Conservation (phyloP, 2,113 vertebrate species). For the Galeopterus variegatus region DNA sequence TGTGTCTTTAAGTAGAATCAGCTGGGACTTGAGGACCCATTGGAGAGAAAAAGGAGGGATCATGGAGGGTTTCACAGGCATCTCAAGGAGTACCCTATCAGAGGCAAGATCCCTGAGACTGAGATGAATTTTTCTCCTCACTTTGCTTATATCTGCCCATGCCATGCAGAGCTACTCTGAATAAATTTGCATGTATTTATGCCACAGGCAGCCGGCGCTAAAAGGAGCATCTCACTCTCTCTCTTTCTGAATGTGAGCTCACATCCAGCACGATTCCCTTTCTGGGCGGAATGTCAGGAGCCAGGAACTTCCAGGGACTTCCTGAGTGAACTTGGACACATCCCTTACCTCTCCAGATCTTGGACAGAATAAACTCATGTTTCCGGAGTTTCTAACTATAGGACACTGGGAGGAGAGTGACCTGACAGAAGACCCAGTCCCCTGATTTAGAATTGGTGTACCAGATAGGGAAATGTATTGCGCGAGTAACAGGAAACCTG, state of each 20-base stretch:
- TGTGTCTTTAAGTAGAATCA: conserved; percentile 1
- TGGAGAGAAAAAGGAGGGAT: neutral
- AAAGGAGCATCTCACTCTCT: conserved; percentile 69
- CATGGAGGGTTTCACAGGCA: neutral
- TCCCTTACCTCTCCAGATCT: neutral
- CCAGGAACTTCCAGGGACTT: neutral
- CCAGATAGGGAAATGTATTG: neutral
- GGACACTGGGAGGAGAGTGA: too few relatives aligned
- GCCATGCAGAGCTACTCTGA: conserved; percentile 73
- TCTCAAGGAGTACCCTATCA: conserved; percentile 8
- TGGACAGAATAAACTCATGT: neutral
- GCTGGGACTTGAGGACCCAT: neutral
- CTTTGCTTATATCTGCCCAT: conserved; percentile 68
- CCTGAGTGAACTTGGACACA: neutral
- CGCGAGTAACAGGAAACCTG: neutral
- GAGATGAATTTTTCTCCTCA: conserved; percentile 63
- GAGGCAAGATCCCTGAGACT: conserved; percentile 45
- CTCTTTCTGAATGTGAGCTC: neutral
- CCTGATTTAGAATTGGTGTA: neutral
- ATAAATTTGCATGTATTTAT: conserved; percentile 79
- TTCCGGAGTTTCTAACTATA: neutral
- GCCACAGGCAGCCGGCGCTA: conserved; percentile 56
- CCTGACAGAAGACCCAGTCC: neutral
- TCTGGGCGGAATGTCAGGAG: conserved; percentile 38
- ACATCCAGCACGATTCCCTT: neutral